Evolutionary conservation across 2,797 vertebrate genomes (phyloP), one percentile per base, ranked within the genome.

Genomic region (Argyrosomus regius): DNA sequence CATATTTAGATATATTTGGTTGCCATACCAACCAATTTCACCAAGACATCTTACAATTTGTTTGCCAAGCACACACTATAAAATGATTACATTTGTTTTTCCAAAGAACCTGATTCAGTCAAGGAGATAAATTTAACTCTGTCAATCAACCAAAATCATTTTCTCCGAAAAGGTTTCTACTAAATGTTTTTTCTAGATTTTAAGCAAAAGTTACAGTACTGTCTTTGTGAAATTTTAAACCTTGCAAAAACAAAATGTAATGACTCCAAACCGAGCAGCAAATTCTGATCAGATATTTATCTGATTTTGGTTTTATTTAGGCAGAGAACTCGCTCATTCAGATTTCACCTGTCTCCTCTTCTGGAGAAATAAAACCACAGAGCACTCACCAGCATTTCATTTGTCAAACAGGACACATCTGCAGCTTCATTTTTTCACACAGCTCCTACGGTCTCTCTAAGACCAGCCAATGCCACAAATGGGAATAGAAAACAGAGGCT

Each of bases 401-500:
- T 60, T 31, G 18, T 53, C 46, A 74, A 68, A 76, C 43, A 67
- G 11, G 1, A 28, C 49, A 58, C 8, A 41, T 50, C 35, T n/a
- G 28, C 61, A 59, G 53, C 64, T 49, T 61, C 59, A 45, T 43
- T 61, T 74, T 78, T 72, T 58, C 48, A 63, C 28, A 58, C 46
- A 16, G 66, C 57, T 76, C 35, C 68, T 56, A 22, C 31, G 49
- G 41, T 66, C 22, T 1, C 14, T 17, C 43, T 64, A 6, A 75
- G 68, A 72, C 35, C 63, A 75, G 69, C 75, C 72, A 79, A 46
- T 20, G 35, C 22, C 35, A 39, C 46, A 20, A 14, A 28, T 26
- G 64, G 53, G 71, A 81, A 73, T 3, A 65, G 26, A 74, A 74
- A 49, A 71, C 61, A 49, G 64, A 14, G 58, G 73, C 71, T 78